phyloP scores from a whole-genome alignment of 2,797 vertebrate species.

The Sebastiscus albofasciatus region DNA sequence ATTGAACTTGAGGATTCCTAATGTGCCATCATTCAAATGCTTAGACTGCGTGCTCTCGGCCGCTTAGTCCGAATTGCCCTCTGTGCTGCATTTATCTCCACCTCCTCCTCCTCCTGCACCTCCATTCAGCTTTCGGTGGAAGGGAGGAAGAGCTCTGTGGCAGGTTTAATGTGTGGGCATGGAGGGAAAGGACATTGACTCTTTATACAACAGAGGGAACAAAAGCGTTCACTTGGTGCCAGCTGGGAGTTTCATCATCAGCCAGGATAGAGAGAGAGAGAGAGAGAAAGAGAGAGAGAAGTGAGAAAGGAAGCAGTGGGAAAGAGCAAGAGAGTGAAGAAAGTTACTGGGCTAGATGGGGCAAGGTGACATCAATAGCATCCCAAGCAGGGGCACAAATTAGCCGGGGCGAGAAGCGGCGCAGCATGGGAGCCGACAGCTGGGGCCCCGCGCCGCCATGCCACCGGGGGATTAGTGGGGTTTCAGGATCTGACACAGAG shows the following conservation, averaged over 20 bases:
- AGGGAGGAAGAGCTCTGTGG: slow-evolving; percentile 40
- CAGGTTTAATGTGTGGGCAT: slow-evolving; percentile 56
- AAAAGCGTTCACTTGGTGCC: slow-evolving; percentile 61
- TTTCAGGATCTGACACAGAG: slow-evolving; percentile 75
- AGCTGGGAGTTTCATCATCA: slow-evolving; percentile 66
- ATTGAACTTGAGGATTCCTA: slow-evolving; percentile 77
- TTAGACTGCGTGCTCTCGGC: slow-evolving; percentile 61
- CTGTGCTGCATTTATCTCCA: slow-evolving; percentile 56
- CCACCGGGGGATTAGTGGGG: slow-evolving; percentile 76
- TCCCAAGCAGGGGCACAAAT: slow-evolving; percentile 78
- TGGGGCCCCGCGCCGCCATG: slow-evolving; percentile 57
- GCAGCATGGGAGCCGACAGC: slow-evolving; percentile 75
- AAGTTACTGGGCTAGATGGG: slow-evolving; percentile 64
- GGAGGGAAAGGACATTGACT: slow-evolving; percentile 53
- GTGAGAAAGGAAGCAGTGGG: slow-evolving; percentile 27
- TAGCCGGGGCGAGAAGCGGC: slow-evolving; percentile 57
- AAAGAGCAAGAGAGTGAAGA: slow-evolving; percentile 35
- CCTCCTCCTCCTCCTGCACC: slow-evolving; percentile 42
- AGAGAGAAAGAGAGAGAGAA: slow-evolving; percentile 25
- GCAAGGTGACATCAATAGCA: slow-evolving; percentile 71
- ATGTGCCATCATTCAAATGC: slow-evolving; percentile 74
- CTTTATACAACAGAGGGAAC: slow-evolving; percentile 61
- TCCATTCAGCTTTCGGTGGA: slow-evolving; percentile 52
- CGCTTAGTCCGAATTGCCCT: slow-evolving; percentile 60
- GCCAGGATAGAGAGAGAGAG: slow-evolving; percentile 16